These are phyloP conservation scores for Sorex araneus DNA, from an alignment of 2,113 vertebrate genomes.

Conservation along the genomic window DNA sequence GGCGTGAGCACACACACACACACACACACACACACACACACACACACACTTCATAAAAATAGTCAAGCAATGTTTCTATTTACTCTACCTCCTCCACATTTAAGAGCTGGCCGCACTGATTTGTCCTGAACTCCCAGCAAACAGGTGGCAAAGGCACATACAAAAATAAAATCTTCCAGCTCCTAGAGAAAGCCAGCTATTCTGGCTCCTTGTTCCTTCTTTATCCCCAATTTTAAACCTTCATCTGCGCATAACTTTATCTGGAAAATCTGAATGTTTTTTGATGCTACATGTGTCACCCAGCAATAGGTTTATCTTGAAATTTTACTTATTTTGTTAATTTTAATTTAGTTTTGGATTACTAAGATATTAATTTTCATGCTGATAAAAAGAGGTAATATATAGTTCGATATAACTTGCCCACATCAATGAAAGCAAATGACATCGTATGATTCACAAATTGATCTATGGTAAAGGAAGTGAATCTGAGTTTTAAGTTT, in stretches of 20 bases:
- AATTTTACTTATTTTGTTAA: background rate
- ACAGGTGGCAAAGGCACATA: background rate
- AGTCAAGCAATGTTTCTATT: background rate
- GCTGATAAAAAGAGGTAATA: background rate
- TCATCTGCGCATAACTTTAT: background rate
- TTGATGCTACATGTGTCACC: background rate
- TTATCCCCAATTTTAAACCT: background rate
- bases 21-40: too few species aligned
- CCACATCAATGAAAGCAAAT: background rate
- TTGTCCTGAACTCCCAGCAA: background rate
- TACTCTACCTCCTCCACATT: background rate
- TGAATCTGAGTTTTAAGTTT: background rate
- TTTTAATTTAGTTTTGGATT: background rate
- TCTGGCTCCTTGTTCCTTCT: background rate
- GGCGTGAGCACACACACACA: too few species aligned
- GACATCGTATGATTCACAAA: background rate
- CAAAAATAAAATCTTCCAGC: background rate
- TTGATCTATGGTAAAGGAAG: background rate
- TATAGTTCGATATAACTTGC: background rate
- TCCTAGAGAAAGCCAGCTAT: background rate
- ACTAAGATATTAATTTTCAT: background rate
- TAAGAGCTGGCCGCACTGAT: background rate
- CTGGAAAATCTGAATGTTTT: background rate
- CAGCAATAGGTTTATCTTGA: background rate
- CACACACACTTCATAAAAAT: background rate